phyloP scores from a whole-genome alignment of 2,888 invertebrate species.

The Parnassius glacialis region DNA sequence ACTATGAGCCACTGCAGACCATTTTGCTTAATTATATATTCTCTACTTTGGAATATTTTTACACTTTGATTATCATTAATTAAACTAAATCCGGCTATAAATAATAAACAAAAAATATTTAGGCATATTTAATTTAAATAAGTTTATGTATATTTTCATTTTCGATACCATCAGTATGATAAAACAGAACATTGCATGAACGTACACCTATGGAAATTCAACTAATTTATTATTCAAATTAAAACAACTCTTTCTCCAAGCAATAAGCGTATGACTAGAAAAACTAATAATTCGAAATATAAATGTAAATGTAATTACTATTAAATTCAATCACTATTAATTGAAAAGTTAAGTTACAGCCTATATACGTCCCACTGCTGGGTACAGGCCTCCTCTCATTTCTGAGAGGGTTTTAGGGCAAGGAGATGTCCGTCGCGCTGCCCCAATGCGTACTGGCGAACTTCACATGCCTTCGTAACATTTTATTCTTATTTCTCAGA shows the following conservation, averaged over 20 bases:
- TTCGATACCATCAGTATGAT: slow-evolving; percentile 29
- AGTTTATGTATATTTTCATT: slow-evolving; percentile 26
- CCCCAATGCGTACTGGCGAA: too few species aligned
- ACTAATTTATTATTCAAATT: slow-evolving; percentile 54
- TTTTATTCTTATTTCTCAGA: too few species aligned
- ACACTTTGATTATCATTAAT: slow-evolving; percentile 11
- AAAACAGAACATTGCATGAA: slow-evolving; percentile 31
- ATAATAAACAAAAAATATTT: slow-evolving; percentile 10
- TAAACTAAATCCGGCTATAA: neutral
- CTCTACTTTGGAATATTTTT: slow-evolving; percentile 1
- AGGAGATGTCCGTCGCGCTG: too few species aligned
- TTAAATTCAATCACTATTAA: too few species aligned
- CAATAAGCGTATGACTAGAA: slow-evolving; percentile 24
- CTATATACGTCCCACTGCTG: too few species aligned
- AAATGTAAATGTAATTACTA: neutral
- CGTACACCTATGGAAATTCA: slow-evolving; percentile 51
- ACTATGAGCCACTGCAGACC: too few species aligned
- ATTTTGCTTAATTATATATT: neutral
- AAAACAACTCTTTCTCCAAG: slow-evolving; percentile 34
- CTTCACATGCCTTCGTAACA: too few species aligned
- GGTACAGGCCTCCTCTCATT: too few species aligned
- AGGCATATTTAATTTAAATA: slow-evolving; percentile 15
- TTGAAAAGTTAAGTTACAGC: too few species aligned
- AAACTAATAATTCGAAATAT: slow-evolving; percentile 18
- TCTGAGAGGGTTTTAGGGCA: too few species aligned